A percentile compares a stretch with the other conserved stretches of the same genome.
Evolutionary conservation across 2,113 vertebrate genomes (phyloP).

Genomic region (Copsychus sechellarum): DNA sequence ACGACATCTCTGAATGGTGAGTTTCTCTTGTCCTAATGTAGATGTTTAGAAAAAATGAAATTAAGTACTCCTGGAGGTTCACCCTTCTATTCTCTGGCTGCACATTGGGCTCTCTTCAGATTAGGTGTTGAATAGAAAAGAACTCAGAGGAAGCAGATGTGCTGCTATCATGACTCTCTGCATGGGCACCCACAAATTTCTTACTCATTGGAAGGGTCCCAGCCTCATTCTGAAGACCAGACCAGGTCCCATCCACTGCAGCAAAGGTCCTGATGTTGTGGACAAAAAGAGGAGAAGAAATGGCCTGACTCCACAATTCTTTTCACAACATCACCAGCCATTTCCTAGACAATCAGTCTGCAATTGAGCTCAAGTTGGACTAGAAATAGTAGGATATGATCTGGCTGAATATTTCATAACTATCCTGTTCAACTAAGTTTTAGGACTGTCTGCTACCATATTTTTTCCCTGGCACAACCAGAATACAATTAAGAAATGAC

Average conservation of each 20-base stretch:
- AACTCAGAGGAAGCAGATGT: neutral
- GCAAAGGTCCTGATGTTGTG: neutral
- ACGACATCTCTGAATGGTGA: neutral
- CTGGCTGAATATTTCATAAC: neutral
- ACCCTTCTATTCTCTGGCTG: neutral
- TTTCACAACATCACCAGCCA: neutral
- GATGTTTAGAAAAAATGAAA: neutral
- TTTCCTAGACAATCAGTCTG: neutral
- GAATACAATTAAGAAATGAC: neutral
- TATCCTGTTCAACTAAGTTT: neutral
- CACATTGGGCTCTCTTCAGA: neutral
- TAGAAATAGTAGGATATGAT: neutral
- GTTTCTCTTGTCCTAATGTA: neutral
- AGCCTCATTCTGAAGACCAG: neutral
- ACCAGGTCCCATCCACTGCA: neutral
- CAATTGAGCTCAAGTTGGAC: neutral
- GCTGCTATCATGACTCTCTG: fast-evolving
- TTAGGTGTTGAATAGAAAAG: neutral
- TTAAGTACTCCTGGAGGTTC: neutral
- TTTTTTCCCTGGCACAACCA: neutral
- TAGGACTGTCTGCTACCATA: neutral
- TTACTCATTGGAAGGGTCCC: neutral
- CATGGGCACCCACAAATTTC: neutral
- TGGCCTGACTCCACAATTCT: neutral
- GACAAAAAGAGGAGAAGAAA: neutral